phyloP scores from a whole-genome alignment of 1,140 invertebrate species.

The Bombus pascuorum region DNA sequence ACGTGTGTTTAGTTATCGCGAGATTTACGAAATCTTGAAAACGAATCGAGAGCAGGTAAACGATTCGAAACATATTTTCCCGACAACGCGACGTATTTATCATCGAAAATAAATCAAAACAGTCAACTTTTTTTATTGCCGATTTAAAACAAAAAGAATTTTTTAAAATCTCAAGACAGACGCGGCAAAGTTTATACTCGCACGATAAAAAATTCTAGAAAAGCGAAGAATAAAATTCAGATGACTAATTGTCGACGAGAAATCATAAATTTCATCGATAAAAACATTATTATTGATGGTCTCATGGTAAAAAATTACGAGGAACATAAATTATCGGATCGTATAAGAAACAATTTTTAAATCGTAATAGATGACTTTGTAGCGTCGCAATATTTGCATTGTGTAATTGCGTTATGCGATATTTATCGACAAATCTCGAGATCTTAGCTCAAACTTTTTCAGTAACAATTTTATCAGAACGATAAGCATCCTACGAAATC shows the following conservation, averaged over 20 bases:
- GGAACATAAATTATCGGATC: background rate
- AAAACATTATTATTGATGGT: background rate
- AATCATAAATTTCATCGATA: background rate
- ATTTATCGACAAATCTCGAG: background rate
- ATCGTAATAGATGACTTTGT: background rate
- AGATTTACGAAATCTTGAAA: constrained; percentile 12
- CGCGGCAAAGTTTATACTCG: no score
- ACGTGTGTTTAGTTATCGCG: background rate
- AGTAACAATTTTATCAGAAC: background rate
- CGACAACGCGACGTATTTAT: background rate
- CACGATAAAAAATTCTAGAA: background rate
- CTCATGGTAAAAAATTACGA: background rate
- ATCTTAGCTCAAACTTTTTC: background rate
- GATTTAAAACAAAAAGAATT: background rate
- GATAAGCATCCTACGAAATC: constrained; percentile 13
- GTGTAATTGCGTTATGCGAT: background rate
- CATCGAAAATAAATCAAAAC: background rate
- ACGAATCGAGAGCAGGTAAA: background rate
- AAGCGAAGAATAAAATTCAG: background rate
- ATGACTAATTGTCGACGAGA: background rate
- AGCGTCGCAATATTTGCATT: background rate
- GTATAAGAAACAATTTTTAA: background rate
- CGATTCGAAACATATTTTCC: background rate
- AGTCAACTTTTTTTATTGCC: background rate
- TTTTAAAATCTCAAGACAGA: background rate